Conservation (phyloP, 2,888 invertebrate genomes). For the Chymomyza caudatula region DNA sequence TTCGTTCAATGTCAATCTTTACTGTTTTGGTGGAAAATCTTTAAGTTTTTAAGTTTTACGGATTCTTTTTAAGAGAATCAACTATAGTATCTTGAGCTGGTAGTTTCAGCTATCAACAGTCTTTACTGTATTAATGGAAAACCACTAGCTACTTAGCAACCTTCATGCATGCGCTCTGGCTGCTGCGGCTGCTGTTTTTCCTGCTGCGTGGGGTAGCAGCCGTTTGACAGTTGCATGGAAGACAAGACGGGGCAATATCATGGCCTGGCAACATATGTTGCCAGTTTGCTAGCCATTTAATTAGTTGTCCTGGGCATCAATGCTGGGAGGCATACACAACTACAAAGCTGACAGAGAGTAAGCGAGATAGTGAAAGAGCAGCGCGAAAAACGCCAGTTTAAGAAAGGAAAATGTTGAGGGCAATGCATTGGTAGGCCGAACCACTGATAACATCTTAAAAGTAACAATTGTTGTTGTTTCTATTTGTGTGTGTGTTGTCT, state of each 20-base stretch:
- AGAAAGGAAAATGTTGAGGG: neutral
- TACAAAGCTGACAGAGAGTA: neutral
- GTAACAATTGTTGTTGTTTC: constrained; percentile 17
- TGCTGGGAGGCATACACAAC: constrained; percentile 30
- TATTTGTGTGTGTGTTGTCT: constrained; percentile 46
- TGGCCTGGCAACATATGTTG: constrained; percentile 57
- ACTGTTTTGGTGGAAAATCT: too few species aligned
- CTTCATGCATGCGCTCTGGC: constrained; percentile 8
- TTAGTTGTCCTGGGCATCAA: constrained; percentile 51
- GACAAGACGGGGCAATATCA: constrained; percentile 5
- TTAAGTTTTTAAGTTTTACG: too few species aligned
- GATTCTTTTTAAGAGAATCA: too few species aligned
- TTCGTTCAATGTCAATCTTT: too few species aligned
- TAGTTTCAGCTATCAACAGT: too few species aligned
- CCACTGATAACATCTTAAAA: constrained; percentile 61
- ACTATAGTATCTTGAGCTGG: too few species aligned
- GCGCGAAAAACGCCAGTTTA: neutral
- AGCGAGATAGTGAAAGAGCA: constrained; percentile 32
- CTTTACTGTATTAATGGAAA: neutral
- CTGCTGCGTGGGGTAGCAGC: constrained; percentile 47
- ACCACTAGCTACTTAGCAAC: neutral
- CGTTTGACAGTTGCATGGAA: neutral
- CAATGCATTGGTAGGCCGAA: constrained; percentile 17
- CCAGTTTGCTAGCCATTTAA: constrained; percentile 66
- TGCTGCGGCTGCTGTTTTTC: neutral